Evolutionary conservation across 2,888 invertebrate genomes (phyloP).

Genomic region (Busseola fusca): DNA sequence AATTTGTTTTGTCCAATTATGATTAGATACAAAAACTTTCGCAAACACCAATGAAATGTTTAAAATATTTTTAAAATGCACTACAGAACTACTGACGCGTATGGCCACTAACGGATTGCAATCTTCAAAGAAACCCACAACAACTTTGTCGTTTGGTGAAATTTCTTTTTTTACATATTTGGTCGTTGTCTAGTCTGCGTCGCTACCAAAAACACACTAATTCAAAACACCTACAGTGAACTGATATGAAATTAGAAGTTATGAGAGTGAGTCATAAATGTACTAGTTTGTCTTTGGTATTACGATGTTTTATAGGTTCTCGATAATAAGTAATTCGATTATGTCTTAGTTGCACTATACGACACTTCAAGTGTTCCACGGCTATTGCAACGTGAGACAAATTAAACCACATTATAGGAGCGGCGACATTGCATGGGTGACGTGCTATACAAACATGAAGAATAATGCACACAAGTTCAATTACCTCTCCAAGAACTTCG

Average conservation of each 20-base stretch:
- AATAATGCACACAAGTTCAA: slow-evolving; percentile 17
- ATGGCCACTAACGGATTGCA: slow-evolving; percentile 31
- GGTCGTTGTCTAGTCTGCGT: slow-evolving; percentile 22
- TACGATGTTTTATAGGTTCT: not conserved
- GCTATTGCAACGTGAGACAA: not conserved
- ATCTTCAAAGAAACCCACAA: slow-evolving; percentile 37
- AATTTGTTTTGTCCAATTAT: slow-evolving; percentile 2
- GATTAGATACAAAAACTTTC: slow-evolving; percentile 28
- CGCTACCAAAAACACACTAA: slow-evolving; percentile 37
- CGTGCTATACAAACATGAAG: slow-evolving; percentile 4
- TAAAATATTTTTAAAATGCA: slow-evolving; percentile 29
- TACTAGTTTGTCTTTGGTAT: slow-evolving; percentile 11
- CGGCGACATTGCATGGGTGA: not conserved
- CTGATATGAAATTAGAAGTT: slow-evolving; percentile 49
- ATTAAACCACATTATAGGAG: not conserved
- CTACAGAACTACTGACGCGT: slow-evolving; percentile 40
- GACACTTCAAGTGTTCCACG: not conserved
- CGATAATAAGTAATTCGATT: not conserved
- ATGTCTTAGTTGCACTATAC: slow-evolving; percentile 2
- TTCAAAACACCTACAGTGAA: slow-evolving; percentile 30
- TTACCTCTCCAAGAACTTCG: slow-evolving; percentile 95
- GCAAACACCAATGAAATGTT: slow-evolving; percentile 25
- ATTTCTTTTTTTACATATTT: slow-evolving; percentile 36
- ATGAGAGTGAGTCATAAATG: slow-evolving; percentile 24
- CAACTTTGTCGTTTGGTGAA: slow-evolving; percentile 31